phyloP scores from a whole-genome alignment of 2,888 invertebrate genomes.

The Scaptomyza polygonia region DNA sequence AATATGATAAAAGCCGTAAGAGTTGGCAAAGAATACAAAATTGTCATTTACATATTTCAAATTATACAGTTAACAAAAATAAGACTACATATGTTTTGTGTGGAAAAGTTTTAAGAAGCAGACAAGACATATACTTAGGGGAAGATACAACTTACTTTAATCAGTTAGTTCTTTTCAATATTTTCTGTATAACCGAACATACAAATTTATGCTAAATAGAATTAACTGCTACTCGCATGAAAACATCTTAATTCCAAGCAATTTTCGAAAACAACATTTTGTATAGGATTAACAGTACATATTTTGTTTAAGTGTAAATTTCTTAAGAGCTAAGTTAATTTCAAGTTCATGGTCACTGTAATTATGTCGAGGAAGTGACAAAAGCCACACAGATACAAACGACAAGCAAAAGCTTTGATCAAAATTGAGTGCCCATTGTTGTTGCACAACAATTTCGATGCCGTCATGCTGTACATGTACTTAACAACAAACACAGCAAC shows the following conservation, averaged over 20 bases:
- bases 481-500: slow-evolving; percentile 36
- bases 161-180: too few relatives aligned
- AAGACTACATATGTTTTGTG: too few relatives aligned
- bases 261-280: not conserved
- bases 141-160: too few relatives aligned
- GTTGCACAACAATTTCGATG: slow-evolving; percentile 63
- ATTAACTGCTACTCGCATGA: too few relatives aligned
- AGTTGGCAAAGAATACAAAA: slow-evolving; percentile 28
- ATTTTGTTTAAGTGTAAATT: slow-evolving; percentile 35
- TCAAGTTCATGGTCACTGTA: slow-evolving; percentile 68
- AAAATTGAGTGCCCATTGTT: slow-evolving; percentile 67
- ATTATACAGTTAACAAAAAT: slow-evolving; percentile 20
- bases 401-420: slow-evolving; percentile 32
- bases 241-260: not conserved
- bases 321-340: slow-evolving; percentile 32
- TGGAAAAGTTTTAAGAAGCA: not conserved
- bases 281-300: not conserved
- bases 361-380: slow-evolving; percentile 75
- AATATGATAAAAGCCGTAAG: slow-evolving; percentile 24
- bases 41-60: not conserved
- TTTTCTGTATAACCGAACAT: too few relatives aligned
- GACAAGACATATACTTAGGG: not conserved
- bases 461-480: slow-evolving; percentile 61
- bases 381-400: slow-evolving; percentile 18
- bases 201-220: too few relatives aligned